These are phyloP conservation scores for Mermis nigrescens DNA, from an alignment of 2,888 invertebrate genomes.

Conservation along the genomic window DNA sequence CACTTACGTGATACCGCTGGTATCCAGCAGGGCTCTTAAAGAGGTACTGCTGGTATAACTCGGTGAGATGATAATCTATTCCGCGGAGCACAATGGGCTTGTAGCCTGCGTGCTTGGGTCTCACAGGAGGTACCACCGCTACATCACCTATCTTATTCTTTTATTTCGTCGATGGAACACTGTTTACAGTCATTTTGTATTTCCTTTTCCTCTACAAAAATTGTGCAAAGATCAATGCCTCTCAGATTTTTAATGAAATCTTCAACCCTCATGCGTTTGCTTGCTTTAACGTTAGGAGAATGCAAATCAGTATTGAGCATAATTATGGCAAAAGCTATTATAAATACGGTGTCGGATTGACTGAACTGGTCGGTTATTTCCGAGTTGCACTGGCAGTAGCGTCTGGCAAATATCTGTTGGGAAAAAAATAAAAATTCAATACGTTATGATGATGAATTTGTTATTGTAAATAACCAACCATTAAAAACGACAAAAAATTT, in stretches of 20 bases:
- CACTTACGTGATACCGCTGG: too few relatives aligned
- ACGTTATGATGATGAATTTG: background rate
- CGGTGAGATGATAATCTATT: too few relatives aligned
- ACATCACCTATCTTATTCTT: too few relatives aligned
- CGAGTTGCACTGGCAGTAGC: slow-evolving; percentile 81
- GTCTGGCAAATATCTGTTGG: slow-evolving; percentile 57
- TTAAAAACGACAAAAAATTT: too few relatives aligned
- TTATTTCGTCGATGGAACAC: too few relatives aligned
- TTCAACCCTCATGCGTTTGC: slow-evolving; percentile 80
- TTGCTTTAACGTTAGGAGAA: slow-evolving; percentile 79
- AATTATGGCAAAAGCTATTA: slow-evolving; percentile 65
- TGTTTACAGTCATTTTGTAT: too few relatives aligned
- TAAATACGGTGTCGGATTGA: slow-evolving; percentile 47
- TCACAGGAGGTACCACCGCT: too few relatives aligned
- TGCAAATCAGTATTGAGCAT: slow-evolving; percentile 98
- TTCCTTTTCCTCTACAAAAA: too few relatives aligned
- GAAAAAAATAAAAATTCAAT: background rate
- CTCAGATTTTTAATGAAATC: slow-evolving; percentile 84
- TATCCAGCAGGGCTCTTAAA: too few relatives aligned
- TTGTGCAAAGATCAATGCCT: slow-evolving; percentile 37
- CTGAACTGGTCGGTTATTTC: slow-evolving; percentile 52
- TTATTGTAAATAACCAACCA: background rate
- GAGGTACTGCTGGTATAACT: too few relatives aligned
- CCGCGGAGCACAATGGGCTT: too few relatives aligned
- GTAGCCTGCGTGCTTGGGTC: too few relatives aligned